phyloP scores from a whole-genome alignment of 2,888 invertebrate genomes.

The Digitonthophagus gazella region DNA sequence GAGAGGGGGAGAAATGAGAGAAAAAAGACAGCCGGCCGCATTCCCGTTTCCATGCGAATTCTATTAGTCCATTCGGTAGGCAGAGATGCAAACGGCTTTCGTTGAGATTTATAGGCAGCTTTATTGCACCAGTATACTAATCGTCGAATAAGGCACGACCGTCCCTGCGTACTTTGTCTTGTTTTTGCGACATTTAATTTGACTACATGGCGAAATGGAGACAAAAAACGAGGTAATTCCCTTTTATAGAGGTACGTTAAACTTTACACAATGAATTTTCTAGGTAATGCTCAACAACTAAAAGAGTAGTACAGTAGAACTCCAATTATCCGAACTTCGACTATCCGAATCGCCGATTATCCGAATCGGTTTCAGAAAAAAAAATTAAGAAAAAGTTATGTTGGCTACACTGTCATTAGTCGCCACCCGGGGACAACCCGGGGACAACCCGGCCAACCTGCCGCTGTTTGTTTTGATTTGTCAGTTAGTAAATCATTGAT shows the following conservation, averaged over 20 bases:
- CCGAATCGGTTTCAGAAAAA: too few species aligned
- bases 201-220: constrained; percentile 4
- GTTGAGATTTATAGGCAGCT: constrained; percentile 21
- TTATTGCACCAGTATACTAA: constrained; percentile 19
- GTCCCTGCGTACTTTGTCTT: neutral
- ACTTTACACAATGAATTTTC: neutral
- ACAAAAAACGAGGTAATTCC: constrained; percentile 7
- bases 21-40: neutral
- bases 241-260: constrained; percentile 1
- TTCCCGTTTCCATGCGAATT: constrained; percentile 2
- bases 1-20: neutral
- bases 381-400: too few species aligned
- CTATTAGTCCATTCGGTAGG: constrained; percentile 12
- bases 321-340: too few species aligned
- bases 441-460: too few species aligned
- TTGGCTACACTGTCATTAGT: too few species aligned
- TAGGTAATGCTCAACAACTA: neutral
- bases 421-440: too few species aligned
- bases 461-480: too few species aligned
- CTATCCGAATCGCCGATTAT: too few species aligned
- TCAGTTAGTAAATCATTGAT: too few species aligned
- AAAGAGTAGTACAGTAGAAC: too few species aligned
- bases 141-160: constrained; percentile 8
- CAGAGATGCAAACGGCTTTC: constrained; percentile 19
- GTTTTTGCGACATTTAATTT: constrained; percentile 18